These are phyloP conservation scores for Anguilla japonica DNA, from an alignment of 2,113 vertebrate genomes.

Conservation along the genomic window DNA sequence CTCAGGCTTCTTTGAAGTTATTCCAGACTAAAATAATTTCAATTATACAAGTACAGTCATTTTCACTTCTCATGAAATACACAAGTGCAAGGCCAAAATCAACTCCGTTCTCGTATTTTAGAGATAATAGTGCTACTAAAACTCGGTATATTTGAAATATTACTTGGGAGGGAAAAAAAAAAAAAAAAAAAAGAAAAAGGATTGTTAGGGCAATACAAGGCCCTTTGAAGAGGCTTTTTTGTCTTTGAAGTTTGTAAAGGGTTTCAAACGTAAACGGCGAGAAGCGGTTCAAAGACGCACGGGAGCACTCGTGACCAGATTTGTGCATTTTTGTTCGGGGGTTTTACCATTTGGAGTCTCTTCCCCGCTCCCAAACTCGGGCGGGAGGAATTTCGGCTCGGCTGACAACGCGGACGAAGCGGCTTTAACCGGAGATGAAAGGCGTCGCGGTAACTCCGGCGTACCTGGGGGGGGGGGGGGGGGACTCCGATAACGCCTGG, in stretches of 20 bases:
- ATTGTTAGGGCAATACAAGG: slow-evolving; percentile 58
- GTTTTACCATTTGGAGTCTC: slow-evolving; percentile 49
- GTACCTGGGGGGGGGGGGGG: not conserved
- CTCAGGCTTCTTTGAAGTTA: slow-evolving; percentile 36
- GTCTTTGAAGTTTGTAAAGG: slow-evolving; percentile 70
- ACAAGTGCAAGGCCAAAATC: slow-evolving; percentile 46
- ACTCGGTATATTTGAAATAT: slow-evolving; percentile 57
- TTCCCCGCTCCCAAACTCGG: slow-evolving; percentile 20
- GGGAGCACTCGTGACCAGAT: slow-evolving; percentile 61
- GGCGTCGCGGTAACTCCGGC: slow-evolving; percentile 39
- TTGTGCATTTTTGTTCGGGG: slow-evolving; percentile 56
- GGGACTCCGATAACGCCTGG: not conserved
- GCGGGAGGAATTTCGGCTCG: slow-evolving; percentile 28
- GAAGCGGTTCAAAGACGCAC: slow-evolving; percentile 67
- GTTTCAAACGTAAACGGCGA: slow-evolving; percentile 66
- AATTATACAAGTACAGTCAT: slow-evolving; percentile 53
- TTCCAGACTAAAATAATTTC: slow-evolving; percentile 40
- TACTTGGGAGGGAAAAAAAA: slow-evolving; percentile 41
- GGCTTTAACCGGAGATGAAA: slow-evolving; percentile 53
- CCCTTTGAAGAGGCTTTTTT: slow-evolving; percentile 68
- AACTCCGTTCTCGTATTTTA: slow-evolving; percentile 56
- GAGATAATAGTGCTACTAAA: slow-evolving; percentile 64
- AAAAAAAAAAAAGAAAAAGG: slow-evolving; percentile 24
- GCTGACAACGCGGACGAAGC: slow-evolving; percentile 43
- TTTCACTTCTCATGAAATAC: slow-evolving; percentile 48